phyloP scores from a whole-genome alignment of 2,888 invertebrate genomes.

The Ptychoptera albimana region DNA sequence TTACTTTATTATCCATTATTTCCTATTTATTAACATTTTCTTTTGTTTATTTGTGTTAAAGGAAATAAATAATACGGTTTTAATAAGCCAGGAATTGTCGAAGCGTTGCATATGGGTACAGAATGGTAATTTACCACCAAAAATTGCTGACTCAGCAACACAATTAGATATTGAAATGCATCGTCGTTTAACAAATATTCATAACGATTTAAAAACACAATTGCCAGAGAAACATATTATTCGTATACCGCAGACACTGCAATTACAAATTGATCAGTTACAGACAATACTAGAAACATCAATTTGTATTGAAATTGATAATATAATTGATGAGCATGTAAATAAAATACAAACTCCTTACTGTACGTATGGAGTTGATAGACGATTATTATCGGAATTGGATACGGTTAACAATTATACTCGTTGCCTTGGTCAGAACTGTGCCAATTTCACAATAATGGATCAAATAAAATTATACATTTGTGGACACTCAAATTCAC shows the following conservation, averaged over 20 bases:
- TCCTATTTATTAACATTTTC: too few relatives aligned
- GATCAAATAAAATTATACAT: constrained; percentile 42
- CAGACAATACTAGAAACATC: constrained; percentile 46
- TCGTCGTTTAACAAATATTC: constrained; percentile 50
- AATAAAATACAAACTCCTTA: constrained; percentile 38
- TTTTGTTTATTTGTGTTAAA: too few relatives aligned
- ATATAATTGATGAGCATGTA: constrained; percentile 50
- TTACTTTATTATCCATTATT: too few relatives aligned
- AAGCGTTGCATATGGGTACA: constrained; percentile 69
- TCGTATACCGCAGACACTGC: constrained; percentile 33
- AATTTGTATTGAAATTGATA: constrained; percentile 49
- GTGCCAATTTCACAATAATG: constrained; percentile 24
- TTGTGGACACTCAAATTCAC: constrained; percentile 39
- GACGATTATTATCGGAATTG: constrained; percentile 49
- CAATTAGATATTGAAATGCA: constrained; percentile 48
- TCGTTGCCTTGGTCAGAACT: constrained; percentile 50
- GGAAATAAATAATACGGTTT: constrained; percentile 61
- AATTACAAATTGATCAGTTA: constrained; percentile 26
- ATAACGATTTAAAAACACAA: constrained; percentile 57
- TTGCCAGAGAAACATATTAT: constrained; percentile 58
- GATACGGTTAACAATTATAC: constrained; percentile 51
- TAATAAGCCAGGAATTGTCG: constrained; percentile 63
- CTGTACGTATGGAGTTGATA: constrained; percentile 57
- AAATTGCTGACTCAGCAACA: constrained; percentile 33
- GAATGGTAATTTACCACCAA: constrained; percentile 40